Evolutionary conservation across 2,113 vertebrate species (phyloP).

Genomic region (Pelusios castaneus): DNA sequence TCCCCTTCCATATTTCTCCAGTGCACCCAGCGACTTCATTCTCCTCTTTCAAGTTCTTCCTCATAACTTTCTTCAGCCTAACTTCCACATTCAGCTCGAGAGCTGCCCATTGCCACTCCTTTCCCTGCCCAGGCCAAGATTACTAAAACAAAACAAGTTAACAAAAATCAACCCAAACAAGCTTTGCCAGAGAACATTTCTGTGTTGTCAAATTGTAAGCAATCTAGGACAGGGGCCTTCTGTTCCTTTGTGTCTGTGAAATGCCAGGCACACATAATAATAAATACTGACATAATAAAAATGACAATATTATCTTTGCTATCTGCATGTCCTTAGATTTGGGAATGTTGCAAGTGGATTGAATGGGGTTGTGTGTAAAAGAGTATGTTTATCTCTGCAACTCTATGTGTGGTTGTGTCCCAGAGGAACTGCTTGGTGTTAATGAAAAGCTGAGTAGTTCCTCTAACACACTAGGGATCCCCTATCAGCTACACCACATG

Average conservation of each 20-base stretch:
- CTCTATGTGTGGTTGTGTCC: neutral
- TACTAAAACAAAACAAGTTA: neutral
- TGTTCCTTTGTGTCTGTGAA: conserved; percentile 37
- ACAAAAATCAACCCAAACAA: neutral
- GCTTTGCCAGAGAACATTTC: neutral
- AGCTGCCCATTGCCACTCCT: neutral
- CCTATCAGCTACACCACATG: neutral
- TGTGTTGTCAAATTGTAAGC: neutral
- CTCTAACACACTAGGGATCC: conserved; percentile 20
- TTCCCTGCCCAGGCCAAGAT: neutral
- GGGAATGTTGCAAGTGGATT: conserved; percentile 39
- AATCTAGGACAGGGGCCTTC: neutral
- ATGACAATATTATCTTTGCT: conserved; percentile 15
- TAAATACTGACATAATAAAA: conserved; percentile 25
- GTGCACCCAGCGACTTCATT: conserved; percentile 19
- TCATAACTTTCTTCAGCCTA: neutral
- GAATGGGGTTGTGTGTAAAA: conserved; percentile 8
- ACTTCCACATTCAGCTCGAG: neutral
- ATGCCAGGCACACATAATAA: neutral
- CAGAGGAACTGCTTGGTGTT: conserved; percentile 27
- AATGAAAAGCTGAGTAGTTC: conserved; percentile 45
- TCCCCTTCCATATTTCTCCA: conserved; percentile 8
- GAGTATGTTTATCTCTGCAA: conserved; percentile 56
- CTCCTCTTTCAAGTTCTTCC: conserved; percentile 9
- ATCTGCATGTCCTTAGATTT: neutral